These are phyloP conservation scores for Myotis yumanensis DNA, from an alignment of 2,113 vertebrate genomes.

Conservation along the genomic window DNA sequence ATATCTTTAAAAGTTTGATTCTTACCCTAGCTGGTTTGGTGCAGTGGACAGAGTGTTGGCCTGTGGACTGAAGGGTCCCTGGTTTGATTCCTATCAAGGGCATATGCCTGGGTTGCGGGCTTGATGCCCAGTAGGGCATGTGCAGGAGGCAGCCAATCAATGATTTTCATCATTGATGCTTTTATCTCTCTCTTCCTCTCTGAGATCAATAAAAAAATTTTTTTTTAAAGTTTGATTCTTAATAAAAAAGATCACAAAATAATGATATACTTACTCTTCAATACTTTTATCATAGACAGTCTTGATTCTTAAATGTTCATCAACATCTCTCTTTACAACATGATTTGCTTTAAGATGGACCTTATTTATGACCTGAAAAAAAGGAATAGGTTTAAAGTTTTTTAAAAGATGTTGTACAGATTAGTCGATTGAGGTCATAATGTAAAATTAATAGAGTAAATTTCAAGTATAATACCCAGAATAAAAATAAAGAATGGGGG, in stretches of 20 bases:
- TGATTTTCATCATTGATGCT: no score
- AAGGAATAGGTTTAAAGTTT: background rate
- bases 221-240: background rate
- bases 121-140: no score
- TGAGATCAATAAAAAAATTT: background rate
- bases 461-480: background rate
- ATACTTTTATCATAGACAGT: conserved; percentile 93
- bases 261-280: conserved; percentile 88
- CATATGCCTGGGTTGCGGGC: no score
- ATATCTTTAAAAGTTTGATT: conserved; percentile 11
- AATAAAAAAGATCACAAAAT: background rate
- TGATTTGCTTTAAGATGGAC: conserved; percentile 90
- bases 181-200: no score
- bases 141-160: no score
- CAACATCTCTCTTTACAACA: conserved; percentile 89
- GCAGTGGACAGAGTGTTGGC: no score
- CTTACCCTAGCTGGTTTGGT: background rate
- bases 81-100: no score
- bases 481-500: background rate
- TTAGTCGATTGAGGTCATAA: background rate
- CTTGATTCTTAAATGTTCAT: conserved; percentile 91
- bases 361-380: conserved; percentile 89
- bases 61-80: no score
- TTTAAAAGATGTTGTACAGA: background rate
- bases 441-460: conserved; percentile 32